Base-by-base conservation (phyloP, 2,888 invertebrate species). In the Pseudococcus jackbeardsleyi region DNA sequence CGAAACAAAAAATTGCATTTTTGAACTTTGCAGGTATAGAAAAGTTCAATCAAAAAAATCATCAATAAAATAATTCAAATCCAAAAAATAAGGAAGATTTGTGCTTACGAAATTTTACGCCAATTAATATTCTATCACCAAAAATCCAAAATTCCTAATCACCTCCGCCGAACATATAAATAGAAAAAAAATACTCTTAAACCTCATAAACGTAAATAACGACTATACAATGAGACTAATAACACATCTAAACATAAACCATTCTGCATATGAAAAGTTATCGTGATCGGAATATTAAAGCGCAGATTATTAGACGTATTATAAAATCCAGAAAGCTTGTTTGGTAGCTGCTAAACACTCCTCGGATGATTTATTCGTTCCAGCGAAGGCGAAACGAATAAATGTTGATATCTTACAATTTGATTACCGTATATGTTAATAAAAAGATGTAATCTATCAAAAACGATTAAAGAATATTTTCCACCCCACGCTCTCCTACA, bases 381-480 rank as follows among this genome's bases (percentile, higher is more conserved):
- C 46, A 82, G 22, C 9, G 64, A 64, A 77, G 42, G 42, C 79
- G 42, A 79, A 79, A 39, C 42, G 79, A 79, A 77, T 54, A 79
- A 79, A 87, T 59, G 87, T 79, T 79, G 87, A 87, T 87, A 87
- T 72, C 68, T 46, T 86, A 86, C 87, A 79, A 87, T 87, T 87
- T 87, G 87, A 87, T 87, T 79, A 87, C 50, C 42, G 42, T 79
- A 79, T 54, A 59, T 79, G 77, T 54, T 79, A 79, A 87, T 87
- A 87, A 59, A 59, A 87, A 87, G 87, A 87, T 87, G 59, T 79
- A 77, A 87, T 87, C 87, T 87, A 77, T 87, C 87, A 79, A 87
- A 87, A 87, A 79, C 87, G 87, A 87, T 87, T 87, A 77, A 48
- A 42, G 42, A 87, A 82, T 68, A 79, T 72, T 87, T 46, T 54